Percentiles rank a stretch among this genome's conserved stretches.
Evolutionary conservation across 2,797 vertebrate species (phyloP).

Genomic region (Enteromius treurensis): DNA sequence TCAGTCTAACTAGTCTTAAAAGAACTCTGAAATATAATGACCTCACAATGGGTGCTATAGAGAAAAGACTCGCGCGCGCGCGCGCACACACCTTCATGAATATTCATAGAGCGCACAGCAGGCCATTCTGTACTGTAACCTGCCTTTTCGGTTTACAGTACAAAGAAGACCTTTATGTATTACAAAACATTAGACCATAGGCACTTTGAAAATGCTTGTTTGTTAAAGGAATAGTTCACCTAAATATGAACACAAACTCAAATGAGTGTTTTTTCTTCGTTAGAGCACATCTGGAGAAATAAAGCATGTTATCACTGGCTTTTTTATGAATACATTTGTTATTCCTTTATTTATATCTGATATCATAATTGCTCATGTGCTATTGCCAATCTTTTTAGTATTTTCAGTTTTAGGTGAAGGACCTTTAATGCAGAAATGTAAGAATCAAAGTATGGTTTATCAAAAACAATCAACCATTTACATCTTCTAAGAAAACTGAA

Average conservation of each 20-base stretch:
- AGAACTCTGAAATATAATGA: neutral
- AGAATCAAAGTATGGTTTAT: neutral
- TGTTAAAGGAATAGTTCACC: neutral
- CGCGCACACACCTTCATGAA: neutral
- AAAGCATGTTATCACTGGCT: neutral
- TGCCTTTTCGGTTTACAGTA: neutral
- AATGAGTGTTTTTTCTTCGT: neutral
- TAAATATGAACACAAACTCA: neutral
- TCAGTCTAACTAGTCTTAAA: neutral
- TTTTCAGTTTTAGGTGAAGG: neutral
- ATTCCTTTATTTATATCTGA: neutral
- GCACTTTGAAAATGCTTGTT: neutral
- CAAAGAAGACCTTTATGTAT: neutral
- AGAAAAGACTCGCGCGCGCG: neutral
- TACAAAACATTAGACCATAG: neutral
- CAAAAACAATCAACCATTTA: neutral
- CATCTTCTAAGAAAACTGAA: neutral
- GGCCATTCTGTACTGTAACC: neutral
- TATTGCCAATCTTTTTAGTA: neutral
- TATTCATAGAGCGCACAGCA: constrained; percentile 8
- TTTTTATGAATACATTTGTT: neutral
- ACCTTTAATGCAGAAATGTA: neutral
- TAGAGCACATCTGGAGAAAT: neutral
- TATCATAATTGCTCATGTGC: neutral
- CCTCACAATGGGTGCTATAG: neutral